These are phyloP conservation scores for Lepus townsendii DNA, from an alignment of 2,797 vertebrate genomes.

Conservation along the genomic window DNA sequence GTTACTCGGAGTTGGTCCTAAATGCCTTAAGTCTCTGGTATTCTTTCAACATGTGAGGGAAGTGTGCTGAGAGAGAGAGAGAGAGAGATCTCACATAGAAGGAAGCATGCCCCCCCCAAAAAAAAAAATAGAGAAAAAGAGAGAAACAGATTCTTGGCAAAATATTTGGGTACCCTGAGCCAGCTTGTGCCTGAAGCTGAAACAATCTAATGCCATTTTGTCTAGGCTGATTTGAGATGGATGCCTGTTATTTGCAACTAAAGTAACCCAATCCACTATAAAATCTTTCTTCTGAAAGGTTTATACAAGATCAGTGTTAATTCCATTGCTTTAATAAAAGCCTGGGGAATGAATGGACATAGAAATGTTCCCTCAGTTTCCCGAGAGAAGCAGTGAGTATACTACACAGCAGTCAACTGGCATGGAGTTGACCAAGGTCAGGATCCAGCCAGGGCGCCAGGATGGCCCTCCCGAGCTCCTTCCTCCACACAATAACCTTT, in stretches of 20 bases:
- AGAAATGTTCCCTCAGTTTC: constrained; percentile 6
- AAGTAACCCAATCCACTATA: background rate
- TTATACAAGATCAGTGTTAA: background rate
- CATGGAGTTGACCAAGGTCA: too few species aligned
- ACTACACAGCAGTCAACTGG: background rate
- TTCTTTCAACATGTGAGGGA: constrained; percentile 16
- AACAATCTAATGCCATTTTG: background rate
- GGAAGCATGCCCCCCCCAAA: background rate
- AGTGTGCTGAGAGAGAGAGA: background rate
- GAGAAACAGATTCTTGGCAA: constrained; percentile 13
- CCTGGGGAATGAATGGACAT: background rate
- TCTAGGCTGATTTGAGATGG: constrained; percentile 4
- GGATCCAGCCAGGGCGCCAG: background rate
- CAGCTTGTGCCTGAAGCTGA: background rate
- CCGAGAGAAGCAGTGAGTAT: background rate
- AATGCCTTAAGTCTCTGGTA: background rate
- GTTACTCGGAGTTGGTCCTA: background rate
- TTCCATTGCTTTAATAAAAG: constrained; percentile 26
- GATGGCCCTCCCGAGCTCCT: background rate
- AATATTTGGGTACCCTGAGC: background rate
- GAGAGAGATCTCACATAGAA: background rate
- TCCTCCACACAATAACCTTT: constrained; percentile 5
- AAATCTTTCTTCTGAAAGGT: constrained; percentile 40
- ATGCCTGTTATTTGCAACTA: background rate
- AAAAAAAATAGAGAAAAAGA: background rate